These are phyloP conservation scores for Caracal caracal DNA, from an alignment of 2,113 vertebrate species.

Conservation along the genomic window DNA sequence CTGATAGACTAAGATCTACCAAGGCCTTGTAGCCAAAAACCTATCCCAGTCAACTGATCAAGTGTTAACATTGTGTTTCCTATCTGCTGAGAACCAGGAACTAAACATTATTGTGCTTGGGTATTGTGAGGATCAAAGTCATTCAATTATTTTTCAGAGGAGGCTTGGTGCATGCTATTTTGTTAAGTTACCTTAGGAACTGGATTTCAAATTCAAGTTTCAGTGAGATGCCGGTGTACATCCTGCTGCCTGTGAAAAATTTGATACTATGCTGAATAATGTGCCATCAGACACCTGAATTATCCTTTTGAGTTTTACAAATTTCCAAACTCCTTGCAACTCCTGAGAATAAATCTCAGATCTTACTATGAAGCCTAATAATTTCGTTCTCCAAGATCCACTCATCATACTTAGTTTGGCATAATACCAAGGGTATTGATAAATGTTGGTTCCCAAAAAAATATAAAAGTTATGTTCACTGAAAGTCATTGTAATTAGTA, in stretches of 20 bases:
- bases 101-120: background rate
- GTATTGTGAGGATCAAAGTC: conserved; percentile 12
- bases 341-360: background rate
- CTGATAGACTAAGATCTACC: background rate
- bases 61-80: background rate
- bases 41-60: background rate
- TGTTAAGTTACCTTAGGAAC: conserved; percentile 25
- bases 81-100: background rate
- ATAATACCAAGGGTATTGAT: background rate
- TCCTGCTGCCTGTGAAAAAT: conserved; percentile 11
- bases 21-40: background rate
- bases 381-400: background rate
- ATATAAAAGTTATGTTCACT: conserved; percentile 36
- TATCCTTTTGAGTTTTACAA: background rate
- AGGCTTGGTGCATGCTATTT: conserved; percentile 1
- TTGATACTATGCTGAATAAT: conserved; percentile 14
- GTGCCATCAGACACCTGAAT: background rate
- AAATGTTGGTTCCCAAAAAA: background rate
- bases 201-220: background rate
- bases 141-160: conserved; percentile 6
- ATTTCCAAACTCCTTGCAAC: background rate
- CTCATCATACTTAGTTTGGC: background rate
- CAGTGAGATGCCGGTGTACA: background rate
- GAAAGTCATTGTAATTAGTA: conserved; percentile 38
- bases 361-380: background rate